Percentiles rank a stretch among this genome's conserved stretches.
These are phyloP conservation scores for Pseudococcus jackbeardsleyi DNA, from an alignment of 2,888 invertebrate species.

Conservation along the genomic window DNA sequence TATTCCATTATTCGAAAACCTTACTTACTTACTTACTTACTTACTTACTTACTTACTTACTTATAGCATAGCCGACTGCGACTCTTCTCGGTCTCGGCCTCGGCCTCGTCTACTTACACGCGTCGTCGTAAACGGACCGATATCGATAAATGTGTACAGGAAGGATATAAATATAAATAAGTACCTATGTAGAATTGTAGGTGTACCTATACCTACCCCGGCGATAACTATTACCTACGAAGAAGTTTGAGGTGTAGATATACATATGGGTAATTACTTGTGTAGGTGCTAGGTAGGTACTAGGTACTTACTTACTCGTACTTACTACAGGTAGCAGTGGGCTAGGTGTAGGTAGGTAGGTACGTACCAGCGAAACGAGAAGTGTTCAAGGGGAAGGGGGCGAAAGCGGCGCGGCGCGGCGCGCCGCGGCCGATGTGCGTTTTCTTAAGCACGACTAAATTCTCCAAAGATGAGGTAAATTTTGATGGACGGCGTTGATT, in stretches of 20 bases:
- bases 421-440: background rate
- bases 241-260: too few species aligned
- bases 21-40: too few species aligned
- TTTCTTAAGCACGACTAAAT: conserved; percentile 39
- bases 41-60: too few species aligned
- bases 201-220: too few species aligned
- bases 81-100: too few species aligned
- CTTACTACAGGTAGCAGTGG: background rate
- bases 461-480: conserved; percentile 37
- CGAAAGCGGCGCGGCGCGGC: background rate
- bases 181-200: too few species aligned
- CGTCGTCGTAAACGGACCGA: background rate
- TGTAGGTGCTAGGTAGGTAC: too few species aligned
- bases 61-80: background rate
- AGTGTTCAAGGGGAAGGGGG: background rate
- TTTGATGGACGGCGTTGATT: conserved; percentile 54
- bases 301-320: too few species aligned
- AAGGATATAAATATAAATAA: too few species aligned
- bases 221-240: too few species aligned
- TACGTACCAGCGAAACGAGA: background rate
- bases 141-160: conserved; percentile 3
- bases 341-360: background rate
- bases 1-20: conserved; percentile 43
- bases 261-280: too few species aligned
- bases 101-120: background rate